Conservation (phyloP, 1,140 invertebrate species). For the Lordiphosa mommai region DNA sequence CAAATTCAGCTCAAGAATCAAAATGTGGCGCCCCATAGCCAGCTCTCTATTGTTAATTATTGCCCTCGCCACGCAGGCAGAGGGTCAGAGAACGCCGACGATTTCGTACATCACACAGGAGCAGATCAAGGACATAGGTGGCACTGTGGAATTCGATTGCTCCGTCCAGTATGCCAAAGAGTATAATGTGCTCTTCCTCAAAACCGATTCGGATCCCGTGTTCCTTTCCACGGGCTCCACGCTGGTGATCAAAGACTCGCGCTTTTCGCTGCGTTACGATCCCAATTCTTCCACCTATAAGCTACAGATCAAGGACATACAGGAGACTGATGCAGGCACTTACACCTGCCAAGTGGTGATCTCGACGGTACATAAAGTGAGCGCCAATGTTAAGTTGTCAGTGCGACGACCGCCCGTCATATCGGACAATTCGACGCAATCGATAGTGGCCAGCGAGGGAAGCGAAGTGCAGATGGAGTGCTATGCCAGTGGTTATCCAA, state of each 20-base stretch:
- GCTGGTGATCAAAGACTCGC: slow-evolving; percentile 91
- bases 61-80: slow-evolving; percentile 35
- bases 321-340: slow-evolving; percentile 94
- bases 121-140: slow-evolving; percentile 94
- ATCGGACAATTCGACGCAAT: slow-evolving; percentile 94
- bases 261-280: slow-evolving; percentile 92
- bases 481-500: slow-evolving; percentile 91
- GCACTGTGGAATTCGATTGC: slow-evolving; percentile 91
- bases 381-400: slow-evolving; percentile 90
- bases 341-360: slow-evolving; percentile 94
- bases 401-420: slow-evolving; percentile 93
- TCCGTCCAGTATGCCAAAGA: slow-evolving; percentile 93
- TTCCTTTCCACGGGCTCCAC: slow-evolving; percentile 88
- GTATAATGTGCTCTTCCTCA: slow-evolving; percentile 92
- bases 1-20: slow-evolving; percentile 2
- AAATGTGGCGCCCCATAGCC: slow-evolving; percentile 40
- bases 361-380: slow-evolving; percentile 87
- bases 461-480: slow-evolving; percentile 91
- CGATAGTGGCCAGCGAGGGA: slow-evolving; percentile 90
- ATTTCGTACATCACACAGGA: slow-evolving; percentile 95
- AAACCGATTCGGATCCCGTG: slow-evolving; percentile 80
- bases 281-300: slow-evolving; percentile 88
- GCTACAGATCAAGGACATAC: slow-evolving; percentile 95
- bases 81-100: slow-evolving; percentile 89
- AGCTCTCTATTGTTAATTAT: slow-evolving; percentile 26